Evolutionary conservation across 30 jellyfish, hydroid and myxozoan species (phyloP), one percentile per base, ranked within the genome.

Genomic region (Hydra vulgaris): DNA sequence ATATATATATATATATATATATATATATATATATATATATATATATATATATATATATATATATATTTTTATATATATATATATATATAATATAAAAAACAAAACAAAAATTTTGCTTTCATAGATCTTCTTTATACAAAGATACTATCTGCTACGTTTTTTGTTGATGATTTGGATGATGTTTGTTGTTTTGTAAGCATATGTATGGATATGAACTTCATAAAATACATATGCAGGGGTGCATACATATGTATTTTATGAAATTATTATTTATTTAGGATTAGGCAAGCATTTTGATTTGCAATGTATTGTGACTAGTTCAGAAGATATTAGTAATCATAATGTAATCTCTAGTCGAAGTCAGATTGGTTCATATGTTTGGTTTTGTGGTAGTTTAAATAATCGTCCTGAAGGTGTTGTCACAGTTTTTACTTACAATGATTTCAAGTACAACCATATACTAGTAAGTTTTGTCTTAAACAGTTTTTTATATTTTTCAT

Each of bases 341-440:
- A 66, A 77, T 70, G 86, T 81, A 26, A 88, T 88, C 25, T 93
- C 78, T 53, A 84, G 94, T 61, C 66, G 82, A 25, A 77, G 53
- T 76, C 78, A 83, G 52, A 78, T 92, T 77, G 98, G 98, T 53
- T 84, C 98, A 7, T 82, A 76, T 67, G 74, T 92, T 66, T 92
- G 98, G 96, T 80, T 92, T 27, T 88, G 96, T 74, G 89, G 95
- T 84, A 75, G 85, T 25, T 26, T 73, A 5, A 22, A 72, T 18
- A 75, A 74, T 22, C 79, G 79, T 7, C 70, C 53, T 19, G 96
- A 89, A 69, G 84, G 87, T 24, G 75, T 81, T 21, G 54, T 92
- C 53, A 83, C 94, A 3, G 95, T 92, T 26, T 78, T 92, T 77
- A 74, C 92, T 24, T 92, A 92, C 74, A 71, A 71, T 25, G 98